Evolutionary conservation across 2,888 invertebrate species (phyloP).

Genomic region (Drosophila affinis): DNA sequence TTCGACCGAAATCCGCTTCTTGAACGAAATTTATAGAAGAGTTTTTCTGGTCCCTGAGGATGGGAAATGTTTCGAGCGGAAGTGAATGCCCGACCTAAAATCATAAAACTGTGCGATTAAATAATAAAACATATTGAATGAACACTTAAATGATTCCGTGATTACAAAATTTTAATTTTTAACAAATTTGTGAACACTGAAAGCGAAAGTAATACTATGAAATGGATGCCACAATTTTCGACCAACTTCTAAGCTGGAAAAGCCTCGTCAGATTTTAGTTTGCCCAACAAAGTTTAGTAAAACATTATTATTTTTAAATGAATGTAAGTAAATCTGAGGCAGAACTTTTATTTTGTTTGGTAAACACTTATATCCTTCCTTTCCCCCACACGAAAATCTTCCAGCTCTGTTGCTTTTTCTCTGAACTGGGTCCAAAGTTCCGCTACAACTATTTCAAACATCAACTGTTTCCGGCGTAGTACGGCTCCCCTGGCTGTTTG

Average conservation of each 20-base stretch:
- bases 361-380: no score
- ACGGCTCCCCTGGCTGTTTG: background rate
- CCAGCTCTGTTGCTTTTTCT: background rate
- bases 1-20: background rate
- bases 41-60: background rate
- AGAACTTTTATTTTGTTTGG: no score
- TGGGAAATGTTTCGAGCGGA: background rate
- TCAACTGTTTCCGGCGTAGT: background rate
- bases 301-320: background rate
- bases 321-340: background rate
- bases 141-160: background rate
- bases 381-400: background rate
- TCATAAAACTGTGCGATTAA: background rate
- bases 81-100: background rate
- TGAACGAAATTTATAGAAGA: background rate
- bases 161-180: background rate
- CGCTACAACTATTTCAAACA: background rate
- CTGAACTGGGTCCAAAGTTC: background rate
- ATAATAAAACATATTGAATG: background rate
- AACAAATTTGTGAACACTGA: background rate
- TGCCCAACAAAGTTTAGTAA: background rate
- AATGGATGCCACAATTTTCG: background rate
- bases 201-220: background rate
- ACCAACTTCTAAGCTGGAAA: background rate
- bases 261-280: background rate